phyloP scores from a whole-genome alignment of 2,888 invertebrate species.

The Molanna angustata region DNA sequence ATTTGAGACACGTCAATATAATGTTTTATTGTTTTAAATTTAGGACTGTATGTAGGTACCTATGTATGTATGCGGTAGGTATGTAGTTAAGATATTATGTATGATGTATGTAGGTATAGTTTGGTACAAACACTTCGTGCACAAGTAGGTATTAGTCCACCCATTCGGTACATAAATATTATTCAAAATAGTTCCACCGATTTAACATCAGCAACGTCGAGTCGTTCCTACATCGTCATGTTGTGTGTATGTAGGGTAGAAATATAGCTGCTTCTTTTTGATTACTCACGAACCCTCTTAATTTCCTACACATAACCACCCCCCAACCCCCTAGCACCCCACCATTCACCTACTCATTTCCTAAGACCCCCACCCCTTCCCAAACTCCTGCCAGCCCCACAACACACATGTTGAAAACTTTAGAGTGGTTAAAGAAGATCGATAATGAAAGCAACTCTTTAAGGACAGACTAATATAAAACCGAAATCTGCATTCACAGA shows the following conservation, averaged over 20 bases:
- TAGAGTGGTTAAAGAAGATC: constrained; percentile 29
- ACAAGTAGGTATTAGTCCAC: no score
- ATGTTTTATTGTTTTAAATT: no score
- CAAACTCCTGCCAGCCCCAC: constrained; percentile 17
- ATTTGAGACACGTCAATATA: no score
- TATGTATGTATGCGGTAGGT: no score
- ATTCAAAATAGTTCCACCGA: constrained; percentile 23
- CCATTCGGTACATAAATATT: no score
- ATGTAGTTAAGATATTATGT: no score
- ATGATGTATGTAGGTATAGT: no score
- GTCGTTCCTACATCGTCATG: constrained; percentile 12
- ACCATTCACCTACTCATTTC: constrained; percentile 21
- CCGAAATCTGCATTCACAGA: no score
- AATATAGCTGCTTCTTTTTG: constrained; percentile 34
- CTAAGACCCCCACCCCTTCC: constrained; percentile 10
- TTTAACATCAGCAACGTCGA: constrained; percentile 19
- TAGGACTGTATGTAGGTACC: no score
- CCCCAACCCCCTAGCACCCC: constrained; percentile 28
- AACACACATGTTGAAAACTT: constrained; percentile 33
- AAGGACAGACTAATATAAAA: no score
- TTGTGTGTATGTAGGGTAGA: constrained; percentile 26
- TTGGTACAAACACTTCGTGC: no score
- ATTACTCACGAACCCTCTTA: constrained; percentile 36
- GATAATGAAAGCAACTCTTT: constrained; percentile 28
- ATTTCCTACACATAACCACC: constrained; percentile 33